A percentile compares a stretch with the other conserved stretches of the same genome.
phyloP scores from a whole-genome alignment of 2,888 invertebrate genomes.

The Dione vanillae region DNA sequence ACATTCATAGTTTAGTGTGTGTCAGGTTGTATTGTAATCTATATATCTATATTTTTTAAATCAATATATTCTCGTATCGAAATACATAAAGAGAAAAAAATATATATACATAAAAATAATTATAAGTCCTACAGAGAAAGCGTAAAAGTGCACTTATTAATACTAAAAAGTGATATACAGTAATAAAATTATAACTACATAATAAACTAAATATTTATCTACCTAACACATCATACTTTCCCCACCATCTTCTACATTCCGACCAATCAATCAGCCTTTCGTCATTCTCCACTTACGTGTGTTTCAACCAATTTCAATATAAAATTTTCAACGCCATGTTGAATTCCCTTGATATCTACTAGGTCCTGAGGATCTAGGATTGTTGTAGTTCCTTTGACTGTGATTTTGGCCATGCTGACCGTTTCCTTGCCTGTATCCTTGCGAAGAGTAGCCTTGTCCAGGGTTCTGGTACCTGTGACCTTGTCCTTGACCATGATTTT shows the following conservation, averaged over 20 bases:
- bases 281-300: neutral
- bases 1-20: neutral
- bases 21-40: neutral
- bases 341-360: constrained; percentile 49
- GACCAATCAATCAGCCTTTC: neutral
- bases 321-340: constrained; percentile 49
- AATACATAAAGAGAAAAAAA: neutral
- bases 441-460: constrained; percentile 47
- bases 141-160: constrained; percentile 2
- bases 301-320: neutral
- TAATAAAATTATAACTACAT: neutral
- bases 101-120: constrained; percentile 11
- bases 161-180: neutral
- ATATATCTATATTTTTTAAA: neutral
- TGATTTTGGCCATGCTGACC: constrained; percentile 6
- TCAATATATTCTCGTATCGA: neutral
- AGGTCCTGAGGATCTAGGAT: constrained; percentile 43
- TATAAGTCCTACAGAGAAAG: neutral
- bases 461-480: constrained; percentile 46
- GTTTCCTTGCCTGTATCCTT: constrained; percentile 43
- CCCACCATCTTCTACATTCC: neutral
- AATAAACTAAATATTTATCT: constrained; percentile 10
- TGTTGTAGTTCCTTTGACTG: constrained; percentile 31
- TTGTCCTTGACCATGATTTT: constrained; percentile 29
- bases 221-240: constrained; percentile 7